Evolutionary conservation across 2,888 invertebrate species (phyloP), one percentile per base, ranked within the genome.

Genomic region (Platynereis dumerilii): DNA sequence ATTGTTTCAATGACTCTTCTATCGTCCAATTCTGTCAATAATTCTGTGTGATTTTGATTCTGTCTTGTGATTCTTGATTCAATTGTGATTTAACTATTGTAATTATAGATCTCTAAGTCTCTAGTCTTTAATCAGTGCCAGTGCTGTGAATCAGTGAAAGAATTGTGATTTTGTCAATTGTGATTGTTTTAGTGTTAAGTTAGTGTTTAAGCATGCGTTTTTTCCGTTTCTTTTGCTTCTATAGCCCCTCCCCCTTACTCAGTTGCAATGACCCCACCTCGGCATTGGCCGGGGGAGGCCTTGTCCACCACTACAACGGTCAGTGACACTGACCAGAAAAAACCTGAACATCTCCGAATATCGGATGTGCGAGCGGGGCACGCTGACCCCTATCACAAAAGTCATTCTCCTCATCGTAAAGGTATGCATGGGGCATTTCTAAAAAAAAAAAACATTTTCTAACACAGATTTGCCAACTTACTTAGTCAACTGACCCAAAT

Each of bases 271-370:
- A 48, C 34, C 10, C 39, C 42, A 17, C 24, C 26, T 7, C n/a
- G 27, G 5, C 56, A 62, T 29, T 62, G 62, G 62, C 62, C 62
- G 34, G 62, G 62, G 10, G 62, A 62, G 29, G 62, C 56, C 5
- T 24, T 55, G 26, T 34, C 55, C 39, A 55, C 62, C 28, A 61
- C 61, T 7, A 61, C 61, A 22, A 62, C 62, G 20, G 44, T 26
- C 58, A 65, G 60, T 60, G 65, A 61, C 39, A 56, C 58, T 15
- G 60, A 57, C 27, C 10, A 57, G 57, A 65, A 57, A 54, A 61
- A 56, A 27, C 65, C 65, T 12, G 57, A 60, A n/a, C 57, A 48
- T 42, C 27, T 65, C 34, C 60, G 56, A 57, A 55, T 65, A 0
- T 65, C 65, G 1, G 48, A 48, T 22, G 48, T 48, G 3, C 7